phyloP scores from a whole-genome alignment of 2,888 invertebrate species.

The Pyrrhia umbra region DNA sequence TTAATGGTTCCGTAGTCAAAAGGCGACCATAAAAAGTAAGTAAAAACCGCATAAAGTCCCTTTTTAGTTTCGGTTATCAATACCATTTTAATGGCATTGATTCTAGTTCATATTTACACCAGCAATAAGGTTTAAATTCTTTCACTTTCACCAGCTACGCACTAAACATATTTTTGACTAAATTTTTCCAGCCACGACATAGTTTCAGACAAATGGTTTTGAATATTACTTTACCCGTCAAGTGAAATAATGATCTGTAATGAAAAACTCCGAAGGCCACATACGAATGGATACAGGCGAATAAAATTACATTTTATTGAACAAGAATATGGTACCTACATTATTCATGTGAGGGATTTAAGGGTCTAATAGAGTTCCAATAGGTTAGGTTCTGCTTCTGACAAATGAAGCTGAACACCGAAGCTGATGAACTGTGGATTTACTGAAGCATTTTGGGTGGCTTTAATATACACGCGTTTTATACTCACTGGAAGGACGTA shows the following conservation, averaged over 20 bases:
- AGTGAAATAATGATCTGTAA: constrained; percentile 47
- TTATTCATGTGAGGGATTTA: constrained; percentile 36
- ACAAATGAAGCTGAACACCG: constrained; percentile 31
- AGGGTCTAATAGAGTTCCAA: constrained; percentile 33
- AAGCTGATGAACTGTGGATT: constrained; percentile 30
- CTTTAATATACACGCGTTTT: constrained; percentile 3
- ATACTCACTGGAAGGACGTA: background rate
- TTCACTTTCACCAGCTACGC: background rate
- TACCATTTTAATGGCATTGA: background rate
- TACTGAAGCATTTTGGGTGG: constrained; percentile 9
- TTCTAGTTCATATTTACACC: background rate
- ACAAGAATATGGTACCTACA: constrained; percentile 37
- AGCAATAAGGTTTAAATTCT: background rate
- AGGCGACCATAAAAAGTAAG: background rate
- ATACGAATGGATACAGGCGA: constrained; percentile 21
- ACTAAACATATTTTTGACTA: constrained; percentile 7
- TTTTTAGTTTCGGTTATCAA: background rate
- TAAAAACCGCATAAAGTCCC: too few relatives aligned
- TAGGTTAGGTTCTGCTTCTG: constrained; percentile 25
- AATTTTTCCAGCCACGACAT: constrained; percentile 9
- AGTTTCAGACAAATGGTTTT: constrained; percentile 32
- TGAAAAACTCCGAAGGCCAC: constrained; percentile 38
- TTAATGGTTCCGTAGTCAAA: background rate
- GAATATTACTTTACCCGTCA: constrained; percentile 46
- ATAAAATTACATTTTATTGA: constrained; percentile 47